These are phyloP conservation scores for Sicus ferrugineus DNA, from an alignment of 2,888 invertebrate species.

Conservation along the genomic window DNA sequence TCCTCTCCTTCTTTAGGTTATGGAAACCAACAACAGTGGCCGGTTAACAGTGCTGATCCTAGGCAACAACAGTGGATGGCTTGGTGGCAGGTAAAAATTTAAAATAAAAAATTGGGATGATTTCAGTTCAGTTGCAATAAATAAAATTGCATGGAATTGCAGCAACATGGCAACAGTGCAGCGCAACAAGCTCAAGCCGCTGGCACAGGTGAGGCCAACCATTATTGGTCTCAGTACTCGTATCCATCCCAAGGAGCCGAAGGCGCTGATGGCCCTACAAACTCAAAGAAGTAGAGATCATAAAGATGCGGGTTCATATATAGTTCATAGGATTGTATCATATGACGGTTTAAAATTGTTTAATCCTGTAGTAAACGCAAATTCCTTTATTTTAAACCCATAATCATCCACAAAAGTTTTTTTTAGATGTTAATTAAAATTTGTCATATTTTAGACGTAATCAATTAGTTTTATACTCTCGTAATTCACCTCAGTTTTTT, in stretches of 20 bases:
- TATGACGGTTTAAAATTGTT: conserved; percentile 23
- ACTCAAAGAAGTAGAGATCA: conserved; percentile 20
- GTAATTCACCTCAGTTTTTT: not conserved
- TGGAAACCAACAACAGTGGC: conserved; percentile 58
- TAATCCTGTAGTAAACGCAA: conserved; percentile 13
- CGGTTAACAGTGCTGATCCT: conserved; percentile 52
- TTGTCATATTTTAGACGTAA: conserved; percentile 7
- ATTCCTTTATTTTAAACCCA: conserved; percentile 15
- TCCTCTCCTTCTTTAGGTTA: conserved; percentile 47
- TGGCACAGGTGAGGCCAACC: conserved; percentile 53
- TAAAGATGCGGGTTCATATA: conserved; percentile 26
- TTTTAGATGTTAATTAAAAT: conserved; percentile 23
- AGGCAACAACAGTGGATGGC: conserved; percentile 63
- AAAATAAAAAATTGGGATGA: not conserved
- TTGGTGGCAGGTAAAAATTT: conserved; percentile 62
- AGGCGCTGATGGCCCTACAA: conserved; percentile 11
- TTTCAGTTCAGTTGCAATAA: not conserved
- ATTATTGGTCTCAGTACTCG: conserved; percentile 64
- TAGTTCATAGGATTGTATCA: conserved; percentile 28
- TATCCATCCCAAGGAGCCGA: conserved; percentile 54
- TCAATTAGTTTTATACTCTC: conserved; percentile 5
- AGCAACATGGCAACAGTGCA: conserved; percentile 43
- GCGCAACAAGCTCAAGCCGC: conserved; percentile 44
- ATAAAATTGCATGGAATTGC: conserved; percentile 5
- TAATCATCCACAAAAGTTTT: too few relatives aligned